Percentiles rank a stretch among this genome's conserved stretches.
These are phyloP conservation scores for Petroica traversi DNA, from an alignment of 2,113 vertebrate genomes.

Conservation along the genomic window DNA sequence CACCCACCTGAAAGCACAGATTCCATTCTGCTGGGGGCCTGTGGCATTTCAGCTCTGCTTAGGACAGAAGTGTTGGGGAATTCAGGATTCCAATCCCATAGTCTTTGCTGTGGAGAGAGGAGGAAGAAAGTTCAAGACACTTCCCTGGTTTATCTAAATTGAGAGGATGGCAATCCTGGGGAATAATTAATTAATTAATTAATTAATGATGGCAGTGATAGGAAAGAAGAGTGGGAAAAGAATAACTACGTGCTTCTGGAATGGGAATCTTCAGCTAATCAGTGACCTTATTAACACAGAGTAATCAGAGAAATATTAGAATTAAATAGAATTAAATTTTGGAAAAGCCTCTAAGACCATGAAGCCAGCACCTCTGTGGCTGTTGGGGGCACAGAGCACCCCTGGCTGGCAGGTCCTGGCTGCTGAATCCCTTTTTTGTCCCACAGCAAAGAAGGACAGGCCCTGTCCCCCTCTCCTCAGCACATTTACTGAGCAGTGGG, in stretches of 20 bases:
- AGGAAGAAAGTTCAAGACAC: neutral
- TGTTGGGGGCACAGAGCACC: neutral
- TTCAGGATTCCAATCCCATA: fast-evolving
- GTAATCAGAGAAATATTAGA: neutral
- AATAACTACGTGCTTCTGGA: neutral
- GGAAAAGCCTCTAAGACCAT: neutral
- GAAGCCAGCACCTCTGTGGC: neutral
- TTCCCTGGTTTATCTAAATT: neutral
- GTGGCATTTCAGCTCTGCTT: neutral
- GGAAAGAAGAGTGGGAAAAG: neutral
- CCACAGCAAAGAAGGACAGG: neutral
- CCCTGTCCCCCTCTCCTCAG: neutral
- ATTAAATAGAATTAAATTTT: neutral
- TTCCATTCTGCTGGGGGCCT: neutral
- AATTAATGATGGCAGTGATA: neutral
- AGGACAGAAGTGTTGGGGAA: neutral
- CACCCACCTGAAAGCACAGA: neutral
- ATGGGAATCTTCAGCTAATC: neutral
- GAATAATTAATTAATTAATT: neutral
- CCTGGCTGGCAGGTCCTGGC: neutral
- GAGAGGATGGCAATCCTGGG: neutral
- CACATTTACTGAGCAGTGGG: fast-evolving
- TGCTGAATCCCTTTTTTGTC: neutral
- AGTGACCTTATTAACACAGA: neutral
- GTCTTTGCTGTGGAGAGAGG: neutral